Percentiles rank a stretch among this genome's conserved stretches.
Evolutionary conservation across 1,140 invertebrate genomes (phyloP).

Genomic region (Latrodectus geometricus): DNA sequence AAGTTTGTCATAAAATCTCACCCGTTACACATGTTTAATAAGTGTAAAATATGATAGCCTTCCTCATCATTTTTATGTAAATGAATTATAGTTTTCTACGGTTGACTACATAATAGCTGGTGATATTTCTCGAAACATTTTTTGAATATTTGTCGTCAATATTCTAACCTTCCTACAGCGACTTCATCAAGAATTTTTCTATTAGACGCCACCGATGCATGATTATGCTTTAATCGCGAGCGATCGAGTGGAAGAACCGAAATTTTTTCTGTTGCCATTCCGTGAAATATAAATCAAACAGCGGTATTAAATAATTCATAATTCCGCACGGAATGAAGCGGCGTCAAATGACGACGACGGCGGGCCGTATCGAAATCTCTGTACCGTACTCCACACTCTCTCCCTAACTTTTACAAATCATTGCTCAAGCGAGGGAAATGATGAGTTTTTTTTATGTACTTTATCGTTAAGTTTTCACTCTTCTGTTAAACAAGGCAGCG

Average conservation of each 20-base stretch:
- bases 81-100: no score
- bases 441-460: slow-evolving; percentile 46
- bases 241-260: neutral
- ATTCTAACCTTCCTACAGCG: no score
- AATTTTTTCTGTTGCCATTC: neutral
- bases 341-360: neutral
- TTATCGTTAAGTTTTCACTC: slow-evolving; percentile 53
- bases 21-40: no score
- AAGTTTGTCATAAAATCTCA: no score
- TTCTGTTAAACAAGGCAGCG: slow-evolving; percentile 37
- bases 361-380: slow-evolving; percentile 23
- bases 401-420: slow-evolving; percentile 30
- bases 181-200: no score
- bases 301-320: neutral
- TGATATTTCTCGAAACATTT: no score
- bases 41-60: no score
- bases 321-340: neutral
- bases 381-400: slow-evolving; percentile 37
- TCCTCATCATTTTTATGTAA: no score
- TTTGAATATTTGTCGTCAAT: no score
- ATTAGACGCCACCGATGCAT: no score
- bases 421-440: slow-evolving; percentile 50
- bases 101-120: no score
- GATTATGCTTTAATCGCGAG: neutral
- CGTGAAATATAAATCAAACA: neutral